Evolutionary conservation across 2,113 vertebrate species (phyloP), one percentile per base, ranked within the genome.

Genomic region (Nematolebias whitei): DNA sequence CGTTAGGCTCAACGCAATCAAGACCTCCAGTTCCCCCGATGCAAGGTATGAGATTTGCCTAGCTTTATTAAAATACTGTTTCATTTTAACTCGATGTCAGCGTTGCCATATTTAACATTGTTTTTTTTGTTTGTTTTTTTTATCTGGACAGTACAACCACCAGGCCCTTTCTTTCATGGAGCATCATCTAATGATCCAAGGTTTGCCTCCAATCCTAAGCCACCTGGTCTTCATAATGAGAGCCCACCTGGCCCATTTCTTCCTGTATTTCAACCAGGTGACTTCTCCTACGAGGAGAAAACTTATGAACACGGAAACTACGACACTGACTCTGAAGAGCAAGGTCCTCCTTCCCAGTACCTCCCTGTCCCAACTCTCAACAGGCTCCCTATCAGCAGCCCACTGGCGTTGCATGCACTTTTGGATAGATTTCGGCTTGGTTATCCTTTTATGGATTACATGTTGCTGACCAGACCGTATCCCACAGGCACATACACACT

Each of bases 271-370:
- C 65, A 79, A 23, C 47, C 60, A 18, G 84, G 77, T 6, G 57
- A 78, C 1, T 2, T 64, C 7, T 61, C 63, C 0, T 38, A 16
- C 0, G 0, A 19, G 6, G 50, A 64, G 14, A 57, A 41, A 0
- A 26, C 0, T 11, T 73, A 24, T 7, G 79, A 85, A 24, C 41
- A 52, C 7, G 76, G 79, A 1, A 32, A 48, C 55, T 50, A 8
- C 0, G n/a, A 84, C 3, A 40, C 58, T 2, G 81, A 83, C 63
- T 67, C 43, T 0, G 53, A 81, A 29, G 51, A 43, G 0, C 19
- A 52, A 29, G 20, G 20, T 1, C 22, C n/a, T 20, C 23, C 9
- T 0, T 12, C 16, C 19, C 15, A 1, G 2, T 54, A 35, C 29
- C 29, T 44, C 44, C 41, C 10, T 35, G 32, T 35, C 18, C 40